Evolutionary conservation across 1,140 invertebrate species (phyloP).

Genomic region (Teleogryllus occipitalis): DNA sequence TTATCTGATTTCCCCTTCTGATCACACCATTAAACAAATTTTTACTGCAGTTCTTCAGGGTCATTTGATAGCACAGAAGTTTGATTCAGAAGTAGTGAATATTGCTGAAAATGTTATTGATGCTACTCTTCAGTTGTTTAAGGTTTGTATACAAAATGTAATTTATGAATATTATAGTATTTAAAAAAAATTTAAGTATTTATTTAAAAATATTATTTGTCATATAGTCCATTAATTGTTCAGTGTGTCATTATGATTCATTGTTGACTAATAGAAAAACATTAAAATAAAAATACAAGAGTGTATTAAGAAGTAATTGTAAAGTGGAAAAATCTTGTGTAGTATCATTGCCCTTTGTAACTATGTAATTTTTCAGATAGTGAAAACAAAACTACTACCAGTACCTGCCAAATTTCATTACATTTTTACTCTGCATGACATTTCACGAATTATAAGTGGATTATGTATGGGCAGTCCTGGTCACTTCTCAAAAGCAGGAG

Average conservation of each 20-base stretch:
- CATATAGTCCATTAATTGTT: too few species aligned
- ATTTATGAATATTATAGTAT: too few species aligned
- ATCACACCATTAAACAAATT: slow-evolving; percentile 69
- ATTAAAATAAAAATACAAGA: too few species aligned
- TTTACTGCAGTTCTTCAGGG: slow-evolving; percentile 73
- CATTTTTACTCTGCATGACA: slow-evolving; percentile 84
- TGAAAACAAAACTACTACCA: slow-evolving; percentile 70
- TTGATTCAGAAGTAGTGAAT: slow-evolving; percentile 57
- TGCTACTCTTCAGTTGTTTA: slow-evolving; percentile 76
- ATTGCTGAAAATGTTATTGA: slow-evolving; percentile 57
- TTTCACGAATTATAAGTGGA: slow-evolving; percentile 73
- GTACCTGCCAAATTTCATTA: slow-evolving; percentile 91
- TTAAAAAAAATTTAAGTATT: too few species aligned
- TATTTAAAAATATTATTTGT: too few species aligned
- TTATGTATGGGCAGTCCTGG: slow-evolving; percentile 62
- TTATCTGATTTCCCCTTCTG: slow-evolving; percentile 73
- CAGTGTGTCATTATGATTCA: too few species aligned
- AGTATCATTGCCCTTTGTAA: too few species aligned
- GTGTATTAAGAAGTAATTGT: too few species aligned
- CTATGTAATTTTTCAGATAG: slow-evolving; percentile 40
- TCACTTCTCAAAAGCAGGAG: slow-evolving; percentile 49
- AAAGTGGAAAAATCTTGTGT: too few species aligned
- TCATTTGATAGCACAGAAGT: slow-evolving; percentile 47
- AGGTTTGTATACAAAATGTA: slow-evolving; percentile 40
- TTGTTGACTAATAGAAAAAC: too few species aligned